Percentiles rank a stretch among this genome's conserved stretches.
phyloP scores from a whole-genome alignment of 2,797 vertebrate species.

The Acropternis orthonyx region DNA sequence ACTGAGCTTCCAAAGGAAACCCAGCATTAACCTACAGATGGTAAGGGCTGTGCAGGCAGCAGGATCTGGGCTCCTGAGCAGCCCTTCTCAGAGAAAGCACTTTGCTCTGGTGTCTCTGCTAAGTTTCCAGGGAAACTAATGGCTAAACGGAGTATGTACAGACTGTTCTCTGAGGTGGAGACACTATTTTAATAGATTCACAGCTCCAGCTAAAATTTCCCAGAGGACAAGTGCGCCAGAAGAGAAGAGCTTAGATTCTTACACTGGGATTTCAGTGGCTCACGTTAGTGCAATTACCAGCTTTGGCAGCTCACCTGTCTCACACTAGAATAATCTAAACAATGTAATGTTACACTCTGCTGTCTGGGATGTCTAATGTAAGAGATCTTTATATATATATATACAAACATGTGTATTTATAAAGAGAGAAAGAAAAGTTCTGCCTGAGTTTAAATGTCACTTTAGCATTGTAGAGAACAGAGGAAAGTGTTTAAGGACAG shows the following conservation, averaged over 20 bases:
- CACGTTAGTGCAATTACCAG: background rate
- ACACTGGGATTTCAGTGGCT: background rate
- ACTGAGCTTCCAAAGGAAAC: background rate
- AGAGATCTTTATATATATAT: background rate
- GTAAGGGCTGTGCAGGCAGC: background rate
- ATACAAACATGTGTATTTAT: background rate
- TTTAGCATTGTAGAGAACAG: background rate
- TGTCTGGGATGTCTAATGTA: background rate
- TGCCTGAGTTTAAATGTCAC: background rate
- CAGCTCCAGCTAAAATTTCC: background rate
- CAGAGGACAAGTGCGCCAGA: background rate
- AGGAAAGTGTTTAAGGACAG: background rate
- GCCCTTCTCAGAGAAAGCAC: background rate
- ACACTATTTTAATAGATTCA: conserved; percentile 1
- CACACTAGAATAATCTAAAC: background rate
- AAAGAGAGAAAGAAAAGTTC: background rate
- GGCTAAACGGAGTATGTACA: conserved; percentile 22
- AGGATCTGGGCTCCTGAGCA: background rate
- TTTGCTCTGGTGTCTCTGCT: conserved; percentile 11
- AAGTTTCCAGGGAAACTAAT: conserved; percentile 56
- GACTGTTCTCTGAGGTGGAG: conserved; percentile 32
- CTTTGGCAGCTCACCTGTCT: background rate
- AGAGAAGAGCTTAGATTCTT: background rate
- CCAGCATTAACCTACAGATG: conserved; percentile 21
- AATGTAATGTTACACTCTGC: background rate